Evolutionary conservation across 2,113 vertebrate species (phyloP).

Genomic region (Dasyprocta punctata): DNA sequence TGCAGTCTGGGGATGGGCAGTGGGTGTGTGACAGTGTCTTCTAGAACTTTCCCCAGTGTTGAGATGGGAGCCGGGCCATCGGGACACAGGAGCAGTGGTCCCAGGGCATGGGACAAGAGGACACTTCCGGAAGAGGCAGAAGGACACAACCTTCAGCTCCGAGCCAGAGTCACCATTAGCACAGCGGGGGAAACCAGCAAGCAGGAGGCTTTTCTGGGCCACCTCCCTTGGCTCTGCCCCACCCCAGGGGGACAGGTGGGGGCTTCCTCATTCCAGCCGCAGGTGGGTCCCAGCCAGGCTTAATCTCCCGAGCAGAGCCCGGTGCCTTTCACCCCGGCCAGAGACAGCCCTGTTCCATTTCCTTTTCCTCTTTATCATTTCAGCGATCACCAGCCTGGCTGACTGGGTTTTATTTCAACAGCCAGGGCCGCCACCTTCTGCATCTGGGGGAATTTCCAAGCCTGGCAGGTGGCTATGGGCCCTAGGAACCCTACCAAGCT

Average conservation of each 20-base stretch:
- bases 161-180: neutral
- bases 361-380: neutral
- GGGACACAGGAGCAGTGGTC: neutral
- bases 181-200: neutral
- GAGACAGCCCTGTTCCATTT: neutral
- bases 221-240: neutral
- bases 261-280: slow-evolving; percentile 71
- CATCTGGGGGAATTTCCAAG: neutral
- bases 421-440: neutral
- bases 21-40: neutral
- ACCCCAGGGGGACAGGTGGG: neutral
- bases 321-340: neutral
- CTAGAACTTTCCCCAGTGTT: neutral
- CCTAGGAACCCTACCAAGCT: neutral
- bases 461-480: neutral
- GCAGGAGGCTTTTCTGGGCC: neutral
- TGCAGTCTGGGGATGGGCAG: neutral
- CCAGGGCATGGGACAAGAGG: neutral
- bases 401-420: neutral
- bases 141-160: neutral
- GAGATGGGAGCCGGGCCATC: neutral
- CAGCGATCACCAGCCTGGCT: neutral
- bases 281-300: neutral
- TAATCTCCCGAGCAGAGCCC: neutral
- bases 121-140: neutral